These are phyloP conservation scores for Oryctes rhinoceros DNA, from an alignment of 1,140 invertebrate species.

Conservation along the genomic window DNA sequence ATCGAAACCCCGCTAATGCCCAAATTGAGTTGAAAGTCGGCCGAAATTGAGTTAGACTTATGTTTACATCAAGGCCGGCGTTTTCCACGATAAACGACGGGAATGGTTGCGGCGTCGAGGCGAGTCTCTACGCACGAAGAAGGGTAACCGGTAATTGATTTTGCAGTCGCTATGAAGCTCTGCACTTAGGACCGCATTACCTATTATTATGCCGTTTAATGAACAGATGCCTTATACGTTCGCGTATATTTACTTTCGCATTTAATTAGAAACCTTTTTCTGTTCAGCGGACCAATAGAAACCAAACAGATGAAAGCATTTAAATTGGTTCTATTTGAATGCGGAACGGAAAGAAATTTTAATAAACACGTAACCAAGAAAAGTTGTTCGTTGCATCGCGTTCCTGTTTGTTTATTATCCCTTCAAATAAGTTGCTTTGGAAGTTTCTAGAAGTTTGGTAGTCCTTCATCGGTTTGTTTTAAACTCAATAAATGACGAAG, in stretches of 20 bases:
- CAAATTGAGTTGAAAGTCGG: constrained; percentile 21
- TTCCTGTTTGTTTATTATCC: no score
- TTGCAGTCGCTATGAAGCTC: background rate
- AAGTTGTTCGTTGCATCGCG: no score
- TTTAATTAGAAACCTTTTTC: constrained; percentile 36
- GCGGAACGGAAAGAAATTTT: no score
- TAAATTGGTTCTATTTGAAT: no score
- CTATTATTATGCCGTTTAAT: constrained; percentile 11
- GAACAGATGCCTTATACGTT: constrained; percentile 9
- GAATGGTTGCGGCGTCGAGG: background rate
- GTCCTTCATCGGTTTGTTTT: no score
- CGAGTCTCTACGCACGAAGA: background rate
- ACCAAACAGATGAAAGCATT: background rate
- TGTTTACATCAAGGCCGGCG: constrained; percentile 12
- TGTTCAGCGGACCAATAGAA: background rate
- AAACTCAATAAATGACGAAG: no score
- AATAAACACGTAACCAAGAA: no score
- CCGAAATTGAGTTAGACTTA: constrained; percentile 18
- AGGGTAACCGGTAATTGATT: constrained; percentile 14
- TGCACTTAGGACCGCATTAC: constrained; percentile 12
- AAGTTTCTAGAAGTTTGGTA: no score
- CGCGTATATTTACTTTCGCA: background rate
- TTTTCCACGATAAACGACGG: constrained; percentile 9
- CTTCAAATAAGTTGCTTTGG: no score
- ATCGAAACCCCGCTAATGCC: constrained; percentile 17